These are phyloP conservation scores for Venusia cambrica DNA, from an alignment of 2,888 invertebrate species.

Conservation along the genomic window DNA sequence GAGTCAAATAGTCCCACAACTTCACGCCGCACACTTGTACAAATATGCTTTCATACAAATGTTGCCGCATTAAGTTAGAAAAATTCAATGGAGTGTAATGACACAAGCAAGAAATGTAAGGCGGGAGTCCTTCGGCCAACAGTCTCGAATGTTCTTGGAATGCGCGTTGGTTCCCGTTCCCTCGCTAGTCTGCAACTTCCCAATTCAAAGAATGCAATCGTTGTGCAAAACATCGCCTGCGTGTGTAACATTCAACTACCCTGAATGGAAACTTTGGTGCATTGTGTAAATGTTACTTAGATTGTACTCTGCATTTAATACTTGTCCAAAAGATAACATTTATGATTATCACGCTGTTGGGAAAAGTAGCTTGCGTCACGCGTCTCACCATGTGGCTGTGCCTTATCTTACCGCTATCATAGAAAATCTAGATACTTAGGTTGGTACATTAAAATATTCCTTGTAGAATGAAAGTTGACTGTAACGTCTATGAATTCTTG, in stretches of 20 bases:
- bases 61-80: conserved; percentile 39
- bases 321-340: conserved; percentile 52
- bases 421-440: conserved; percentile 56
- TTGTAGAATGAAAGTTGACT: conserved; percentile 38
- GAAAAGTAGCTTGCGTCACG: conserved; percentile 65
- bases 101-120: conserved; percentile 46
- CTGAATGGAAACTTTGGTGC: conserved; percentile 21
- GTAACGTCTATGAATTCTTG: no score
- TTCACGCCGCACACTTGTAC: conserved; percentile 38
- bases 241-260: conserved; percentile 8
- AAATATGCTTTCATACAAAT: conserved; percentile 39
- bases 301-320: conserved; percentile 31
- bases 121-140: conserved; percentile 35
- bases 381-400: conserved; percentile 49
- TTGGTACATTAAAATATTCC: conserved; percentile 68
- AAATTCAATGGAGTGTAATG: conserved; percentile 68
- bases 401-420: conserved; percentile 69
- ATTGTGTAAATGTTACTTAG: conserved; percentile 33
- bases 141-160: conserved; percentile 57
- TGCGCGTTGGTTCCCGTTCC: conserved; percentile 29
- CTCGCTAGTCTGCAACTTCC: conserved; percentile 15
- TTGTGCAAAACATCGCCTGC: conserved; percentile 15
- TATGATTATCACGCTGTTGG: conserved; percentile 45
- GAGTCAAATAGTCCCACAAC: conserved; percentile 17
- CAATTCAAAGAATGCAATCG: conserved; percentile 18